phyloP scores from a whole-genome alignment of 2,888 invertebrate species.

The Itoplectis maculator region DNA sequence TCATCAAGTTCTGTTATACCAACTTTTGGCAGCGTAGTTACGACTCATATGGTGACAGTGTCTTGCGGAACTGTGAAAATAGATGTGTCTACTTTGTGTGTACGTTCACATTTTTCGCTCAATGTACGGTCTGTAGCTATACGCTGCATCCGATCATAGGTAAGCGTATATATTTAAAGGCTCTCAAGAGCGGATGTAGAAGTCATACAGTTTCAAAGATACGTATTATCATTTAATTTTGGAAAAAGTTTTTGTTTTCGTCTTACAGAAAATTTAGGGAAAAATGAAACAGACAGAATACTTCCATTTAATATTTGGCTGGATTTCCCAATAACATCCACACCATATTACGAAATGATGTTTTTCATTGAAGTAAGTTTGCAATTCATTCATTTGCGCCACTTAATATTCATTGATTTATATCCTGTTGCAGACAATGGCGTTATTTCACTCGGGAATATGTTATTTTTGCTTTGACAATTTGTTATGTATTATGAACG shows the following conservation, averaged over 20 bases:
- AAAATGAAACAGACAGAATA: constrained; percentile 66
- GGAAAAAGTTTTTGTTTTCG: not conserved
- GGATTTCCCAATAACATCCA: constrained; percentile 64
- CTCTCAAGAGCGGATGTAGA: not conserved
- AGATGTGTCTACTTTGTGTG: constrained; percentile 59
- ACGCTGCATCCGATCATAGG: constrained; percentile 60
- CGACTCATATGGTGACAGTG: constrained; percentile 44
- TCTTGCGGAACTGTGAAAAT: constrained; percentile 54
- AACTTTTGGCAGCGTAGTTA: constrained; percentile 64
- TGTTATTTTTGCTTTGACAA: constrained; percentile 74
- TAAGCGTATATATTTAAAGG: not conserved
- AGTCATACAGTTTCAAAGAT: not conserved
- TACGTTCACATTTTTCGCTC: constrained; percentile 63
- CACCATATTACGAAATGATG: constrained; percentile 72
- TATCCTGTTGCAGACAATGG: constrained; percentile 54
- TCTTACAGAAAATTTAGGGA: constrained; percentile 66
- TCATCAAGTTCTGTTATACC: constrained; percentile 63
- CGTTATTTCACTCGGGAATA: constrained; percentile 63
- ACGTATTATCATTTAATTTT: not conserved
- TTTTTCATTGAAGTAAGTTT: constrained; percentile 70
- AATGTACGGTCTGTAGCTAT: constrained; percentile 65
- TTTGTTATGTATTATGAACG: constrained; percentile 69
- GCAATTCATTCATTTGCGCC: not conserved
- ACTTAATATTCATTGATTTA: not conserved
- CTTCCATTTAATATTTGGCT: constrained; percentile 70